Base-by-base conservation (phyloP, 2,113 vertebrate species). In the Uria aalge region DNA sequence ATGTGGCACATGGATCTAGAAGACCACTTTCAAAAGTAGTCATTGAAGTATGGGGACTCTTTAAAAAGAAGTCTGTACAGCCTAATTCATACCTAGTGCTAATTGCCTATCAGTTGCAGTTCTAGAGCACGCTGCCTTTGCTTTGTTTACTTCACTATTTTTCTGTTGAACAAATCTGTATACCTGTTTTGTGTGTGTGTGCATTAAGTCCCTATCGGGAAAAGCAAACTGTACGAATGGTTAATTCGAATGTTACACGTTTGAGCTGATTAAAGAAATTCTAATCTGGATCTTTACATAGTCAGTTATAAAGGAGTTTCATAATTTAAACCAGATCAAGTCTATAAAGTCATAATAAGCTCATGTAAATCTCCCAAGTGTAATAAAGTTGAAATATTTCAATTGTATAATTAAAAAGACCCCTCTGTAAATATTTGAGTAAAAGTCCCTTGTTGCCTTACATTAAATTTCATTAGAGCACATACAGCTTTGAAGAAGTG, bases 321-420 rank as follows among this genome's bases (percentile, higher is more conserved):
- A 76, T 85, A 76, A 89, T 93, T 96, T 92, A 93, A 96, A 91
- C 59, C 80, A 95, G 77, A 95, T 95, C 62, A 82, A 88, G 90
- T 83, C 66, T 96, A 69, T 93, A 71, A 95, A 94, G 56, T 95
- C 45, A 59, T 64, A 91, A 89, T 92, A 95, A 86, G 78, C 80
- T 94, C 81, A 72, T 78, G 60, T 36, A 87, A 80, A 87, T 85
- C 80, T 94, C 81, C 14, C 75, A 12, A 50, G 48, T 41, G 64
- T 64, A 85, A 91, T 74, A 81, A 72, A 68, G 85, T 81, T 73
- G 86, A 92, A 94, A 89, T 80, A 88, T 87, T 96, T 91, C 74
- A 78, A 34, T 78, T 82, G 43, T 91, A 17, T 85, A 88, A 96
- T 95, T 95, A 72, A 87, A 96, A 90, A 19, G 78, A 85, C 29